phyloP scores from a whole-genome alignment of 64 coral and sea anemone genomes.

The Actinia tenebrosa region DNA sequence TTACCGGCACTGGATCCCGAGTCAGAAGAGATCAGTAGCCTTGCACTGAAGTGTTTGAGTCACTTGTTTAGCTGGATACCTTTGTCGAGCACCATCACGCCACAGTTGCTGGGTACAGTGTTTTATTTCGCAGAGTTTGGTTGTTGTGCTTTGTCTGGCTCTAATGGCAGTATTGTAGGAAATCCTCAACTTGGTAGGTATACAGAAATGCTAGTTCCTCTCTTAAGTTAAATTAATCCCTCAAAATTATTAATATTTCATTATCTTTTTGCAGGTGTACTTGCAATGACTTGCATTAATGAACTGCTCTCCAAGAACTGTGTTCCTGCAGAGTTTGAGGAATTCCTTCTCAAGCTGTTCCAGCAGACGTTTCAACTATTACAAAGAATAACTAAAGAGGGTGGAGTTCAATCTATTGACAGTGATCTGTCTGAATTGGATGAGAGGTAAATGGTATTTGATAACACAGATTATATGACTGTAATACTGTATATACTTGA shows the following conservation, averaged over 20 bases:
- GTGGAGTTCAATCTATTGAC: slow-evolving; percentile 57
- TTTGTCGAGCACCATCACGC: slow-evolving; percentile 77
- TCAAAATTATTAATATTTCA: not conserved
- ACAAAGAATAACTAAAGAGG: slow-evolving; percentile 95
- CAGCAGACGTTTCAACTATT: slow-evolving; percentile 98
- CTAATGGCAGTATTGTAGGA: slow-evolving; percentile 51
- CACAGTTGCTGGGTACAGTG: slow-evolving; percentile 81
- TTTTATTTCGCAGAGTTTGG: slow-evolving; percentile 99
- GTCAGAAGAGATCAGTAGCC: slow-evolving; percentile 80
- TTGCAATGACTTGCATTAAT: slow-evolving; percentile 96
- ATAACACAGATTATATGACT: no score
- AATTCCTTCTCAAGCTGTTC: slow-evolving; percentile 90
- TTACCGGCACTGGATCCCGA: slow-evolving; percentile 89
- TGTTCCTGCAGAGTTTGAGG: slow-evolving; percentile 94
- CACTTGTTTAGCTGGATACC: slow-evolving; percentile 99
- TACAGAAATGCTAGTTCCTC: not conserved
- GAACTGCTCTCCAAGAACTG: slow-evolving; percentile 98
- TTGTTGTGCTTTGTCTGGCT: slow-evolving; percentile 83
- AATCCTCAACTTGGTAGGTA: slow-evolving; percentile 69
- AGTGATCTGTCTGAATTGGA: slow-evolving; percentile 87
- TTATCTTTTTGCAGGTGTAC: slow-evolving; percentile 54
- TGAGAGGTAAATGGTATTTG: slow-evolving; percentile 44
- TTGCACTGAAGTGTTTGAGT: slow-evolving; percentile 64
- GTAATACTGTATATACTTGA: no score
- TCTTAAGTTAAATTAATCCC: no score